Evolutionary conservation across 2,888 invertebrate genomes (phyloP), one percentile per base, ranked within the genome.

Genomic region (Sphecodes monilicornis): DNA sequence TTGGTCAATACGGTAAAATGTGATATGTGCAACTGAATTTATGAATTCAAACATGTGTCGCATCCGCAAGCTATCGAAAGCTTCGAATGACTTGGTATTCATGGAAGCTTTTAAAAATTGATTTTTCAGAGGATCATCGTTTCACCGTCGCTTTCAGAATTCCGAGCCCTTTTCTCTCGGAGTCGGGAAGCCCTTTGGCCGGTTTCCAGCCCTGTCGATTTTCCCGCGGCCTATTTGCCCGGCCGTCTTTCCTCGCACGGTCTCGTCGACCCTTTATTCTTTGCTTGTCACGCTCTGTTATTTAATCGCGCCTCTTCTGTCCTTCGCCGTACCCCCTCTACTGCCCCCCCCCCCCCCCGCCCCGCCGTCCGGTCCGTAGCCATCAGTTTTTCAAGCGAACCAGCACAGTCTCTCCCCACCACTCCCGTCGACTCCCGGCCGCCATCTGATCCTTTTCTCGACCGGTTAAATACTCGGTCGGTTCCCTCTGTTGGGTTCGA

Each of bases 231-330:
- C 57, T 73, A 57, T 80, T 74, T 75, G 29, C n/a, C 18, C 43
- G 60, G 0, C 41, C 70, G 29, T 71, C 36, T 32, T 69, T n/a
- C 66, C 18, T 26, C 13, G 22, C 18, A 13, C 39, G 16, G 16
- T 36, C 54, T 54, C 16, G 10, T n/a, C 26, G 50, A 50, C 54
- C 36, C 32, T 78, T 54, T 54, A 36, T 72, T 71, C 74, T n/a
- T 54, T n/a, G 22, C 22, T 41, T 60, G 60, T 69, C 22, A 32
- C 69, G 54, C 39, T 78, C 32, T 75, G 70, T 64, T 82, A 80
- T 82, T 75, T 71, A 75, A 82, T 73, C 81, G 69, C 29, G 57
- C 36, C 72, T 57, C 79, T 68, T 26, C 81, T 39, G 68, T 69
- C n/a, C 60, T 69, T 73, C 60, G 72, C n/a, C 75, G 22, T 26